Evolutionary conservation across 1,140 invertebrate genomes (phyloP).

Genomic region (Eumaeus atala): DNA sequence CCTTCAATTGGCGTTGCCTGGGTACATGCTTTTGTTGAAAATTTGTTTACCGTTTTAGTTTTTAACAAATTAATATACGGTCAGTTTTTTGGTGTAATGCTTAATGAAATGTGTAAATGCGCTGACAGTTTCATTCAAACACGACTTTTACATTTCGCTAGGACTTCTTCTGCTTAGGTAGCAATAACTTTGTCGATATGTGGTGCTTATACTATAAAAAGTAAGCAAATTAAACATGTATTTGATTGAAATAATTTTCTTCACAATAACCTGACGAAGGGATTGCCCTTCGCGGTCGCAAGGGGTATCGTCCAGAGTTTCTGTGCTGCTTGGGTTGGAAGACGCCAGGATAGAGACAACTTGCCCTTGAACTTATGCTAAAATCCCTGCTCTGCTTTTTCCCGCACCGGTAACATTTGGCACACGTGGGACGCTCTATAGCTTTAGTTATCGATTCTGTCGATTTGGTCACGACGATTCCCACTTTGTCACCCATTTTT

Average conservation of each 20-base stretch:
- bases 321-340: slow-evolving; percentile 64
- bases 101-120: too few species aligned
- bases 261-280: slow-evolving; percentile 36
- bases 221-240: slow-evolving; percentile 52
- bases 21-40: too few species aligned
- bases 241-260: slow-evolving; percentile 54
- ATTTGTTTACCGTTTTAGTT: too few species aligned
- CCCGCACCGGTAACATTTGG: slow-evolving; percentile 77
- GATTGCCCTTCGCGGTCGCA: slow-evolving; percentile 44
- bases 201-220: slow-evolving; percentile 10
- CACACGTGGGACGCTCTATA: slow-evolving; percentile 79
- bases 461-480: slow-evolving; percentile 71
- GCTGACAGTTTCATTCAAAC: too few species aligned
- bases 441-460: slow-evolving; percentile 72
- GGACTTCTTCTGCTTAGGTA: too few species aligned
- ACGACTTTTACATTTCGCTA: too few species aligned
- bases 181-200: slow-evolving; percentile 2
- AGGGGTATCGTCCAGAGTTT: slow-evolving; percentile 54
- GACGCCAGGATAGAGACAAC: slow-evolving; percentile 58
- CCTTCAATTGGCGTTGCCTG: too few species aligned
- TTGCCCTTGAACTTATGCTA: slow-evolving; percentile 76
- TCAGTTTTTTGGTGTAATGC: too few species aligned
- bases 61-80: too few species aligned
- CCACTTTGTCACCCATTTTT: slow-evolving; percentile 72
- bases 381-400: slow-evolving; percentile 76